Evolutionary conservation across 2,888 invertebrate species (phyloP).

Genomic region (Flexamia atlantica): DNA sequence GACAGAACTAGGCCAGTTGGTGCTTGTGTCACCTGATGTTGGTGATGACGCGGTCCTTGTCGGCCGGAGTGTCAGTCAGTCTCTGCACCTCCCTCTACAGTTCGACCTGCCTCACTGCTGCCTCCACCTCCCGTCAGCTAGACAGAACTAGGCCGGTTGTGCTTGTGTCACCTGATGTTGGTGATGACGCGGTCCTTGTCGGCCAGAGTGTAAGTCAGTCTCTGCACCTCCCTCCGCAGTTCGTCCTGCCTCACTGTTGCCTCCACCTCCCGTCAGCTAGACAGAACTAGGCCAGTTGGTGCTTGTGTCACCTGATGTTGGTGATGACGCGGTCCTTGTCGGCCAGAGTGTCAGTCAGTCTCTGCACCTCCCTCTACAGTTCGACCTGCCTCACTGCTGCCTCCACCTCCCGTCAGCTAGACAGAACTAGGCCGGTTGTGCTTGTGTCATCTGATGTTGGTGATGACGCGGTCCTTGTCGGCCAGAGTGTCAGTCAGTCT

Average conservation of each 20-base stretch:
- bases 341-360: slow-evolving; percentile 39
- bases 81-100: slow-evolving; percentile 1
- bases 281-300: no score
- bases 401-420: no score
- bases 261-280: slow-evolving; percentile 21
- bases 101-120: not conserved
- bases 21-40: slow-evolving; percentile 54
- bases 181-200: slow-evolving; percentile 61
- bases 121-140: no score
- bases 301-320: slow-evolving; percentile 56
- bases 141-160: no score
- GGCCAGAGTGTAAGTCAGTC: slow-evolving; percentile 40
- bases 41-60: slow-evolving; percentile 59
- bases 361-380: slow-evolving; percentile 9
- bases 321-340: slow-evolving; percentile 60
- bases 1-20: no score
- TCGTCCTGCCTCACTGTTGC: slow-evolving; percentile 2
- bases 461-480: slow-evolving; percentile 60
- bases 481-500: slow-evolving; percentile 36
- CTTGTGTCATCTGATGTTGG: slow-evolving; percentile 55
- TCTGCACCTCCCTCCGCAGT: slow-evolving; percentile 15
- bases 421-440: no score
- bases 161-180: slow-evolving; percentile 58
- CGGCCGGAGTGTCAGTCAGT: slow-evolving; percentile 50
- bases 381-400: not conserved